These are phyloP conservation scores for Podarcis raffonei DNA, from an alignment of 2,113 vertebrate genomes.

Conservation along the genomic window DNA sequence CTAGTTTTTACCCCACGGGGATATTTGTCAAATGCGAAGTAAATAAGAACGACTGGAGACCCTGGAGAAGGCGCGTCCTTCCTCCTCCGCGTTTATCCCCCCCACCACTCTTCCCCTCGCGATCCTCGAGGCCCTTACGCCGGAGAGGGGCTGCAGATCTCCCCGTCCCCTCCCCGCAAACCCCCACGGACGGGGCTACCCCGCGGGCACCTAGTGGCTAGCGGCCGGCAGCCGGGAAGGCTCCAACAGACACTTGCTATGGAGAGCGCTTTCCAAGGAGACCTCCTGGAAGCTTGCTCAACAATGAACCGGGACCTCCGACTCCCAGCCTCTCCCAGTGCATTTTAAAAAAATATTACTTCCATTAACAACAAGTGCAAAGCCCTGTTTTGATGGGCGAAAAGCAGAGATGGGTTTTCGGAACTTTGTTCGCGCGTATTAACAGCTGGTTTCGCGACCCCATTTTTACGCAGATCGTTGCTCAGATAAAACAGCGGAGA, in stretches of 20 bases:
- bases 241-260: background rate
- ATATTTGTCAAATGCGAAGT: background rate
- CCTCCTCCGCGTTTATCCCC: background rate
- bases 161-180: background rate
- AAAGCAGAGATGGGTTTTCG: no score
- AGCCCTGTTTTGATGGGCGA: no score
- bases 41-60: background rate
- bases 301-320: no score
- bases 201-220: background rate
- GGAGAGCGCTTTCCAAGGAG: background rate
- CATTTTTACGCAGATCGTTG: no score
- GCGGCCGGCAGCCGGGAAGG: background rate
- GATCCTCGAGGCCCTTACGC: background rate
- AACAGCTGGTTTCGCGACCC: no score
- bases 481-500: no score
- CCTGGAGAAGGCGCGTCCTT: background rate
- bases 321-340: no score
- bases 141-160: background rate
- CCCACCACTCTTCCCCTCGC: background rate
- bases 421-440: no score
- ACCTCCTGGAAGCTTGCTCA: no score
- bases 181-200: background rate
- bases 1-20: no score
- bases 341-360: no score
- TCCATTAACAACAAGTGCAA: no score